phyloP scores from a whole-genome alignment of 30 jellyfish, hydroid and myxozoan species.

The Nemopilema nomurai region DNA sequence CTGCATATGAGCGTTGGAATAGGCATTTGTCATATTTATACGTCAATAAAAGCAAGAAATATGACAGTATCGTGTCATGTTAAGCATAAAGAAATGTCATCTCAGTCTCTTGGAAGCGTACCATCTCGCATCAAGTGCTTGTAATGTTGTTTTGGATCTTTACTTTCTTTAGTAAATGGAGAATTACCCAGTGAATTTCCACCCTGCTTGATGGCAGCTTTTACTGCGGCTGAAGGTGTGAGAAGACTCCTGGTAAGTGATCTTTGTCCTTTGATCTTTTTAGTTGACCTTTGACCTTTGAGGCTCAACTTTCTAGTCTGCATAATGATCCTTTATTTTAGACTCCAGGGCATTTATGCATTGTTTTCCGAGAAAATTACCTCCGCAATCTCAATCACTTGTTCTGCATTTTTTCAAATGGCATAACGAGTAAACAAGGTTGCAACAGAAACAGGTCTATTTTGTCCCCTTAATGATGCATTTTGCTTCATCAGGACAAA shows the following conservation, averaged over 20 bases:
- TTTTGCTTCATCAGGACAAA: background rate
- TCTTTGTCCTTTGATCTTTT: background rate
- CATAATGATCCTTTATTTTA: background rate
- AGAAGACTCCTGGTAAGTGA: slow-evolving; percentile 81
- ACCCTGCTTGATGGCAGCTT: slow-evolving; percentile 76
- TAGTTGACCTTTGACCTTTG: background rate
- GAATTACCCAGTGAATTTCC: slow-evolving; percentile 71
- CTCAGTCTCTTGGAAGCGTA: too few relatives aligned
- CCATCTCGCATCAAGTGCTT: too few relatives aligned
- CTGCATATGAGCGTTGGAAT: too few relatives aligned
- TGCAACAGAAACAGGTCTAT: background rate
- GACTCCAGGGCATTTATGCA: too few relatives aligned
- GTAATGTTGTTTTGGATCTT: background rate
- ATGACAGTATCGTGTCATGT: too few relatives aligned
- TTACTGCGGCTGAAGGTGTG: slow-evolving; percentile 80
- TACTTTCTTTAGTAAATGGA: slow-evolving; percentile 41
- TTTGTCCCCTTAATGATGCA: background rate
- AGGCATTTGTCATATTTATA: too few relatives aligned
- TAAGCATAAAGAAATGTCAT: too few relatives aligned
- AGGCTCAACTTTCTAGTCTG: background rate
- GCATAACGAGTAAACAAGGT: background rate
- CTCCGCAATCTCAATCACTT: background rate
- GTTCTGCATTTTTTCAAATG: background rate
- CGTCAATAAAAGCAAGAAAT: too few relatives aligned
- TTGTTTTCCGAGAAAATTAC: background rate